These are phyloP conservation scores for Sinocyclocheilus rhinocerous DNA, from an alignment of 2,113 vertebrate genomes.

Conservation along the genomic window DNA sequence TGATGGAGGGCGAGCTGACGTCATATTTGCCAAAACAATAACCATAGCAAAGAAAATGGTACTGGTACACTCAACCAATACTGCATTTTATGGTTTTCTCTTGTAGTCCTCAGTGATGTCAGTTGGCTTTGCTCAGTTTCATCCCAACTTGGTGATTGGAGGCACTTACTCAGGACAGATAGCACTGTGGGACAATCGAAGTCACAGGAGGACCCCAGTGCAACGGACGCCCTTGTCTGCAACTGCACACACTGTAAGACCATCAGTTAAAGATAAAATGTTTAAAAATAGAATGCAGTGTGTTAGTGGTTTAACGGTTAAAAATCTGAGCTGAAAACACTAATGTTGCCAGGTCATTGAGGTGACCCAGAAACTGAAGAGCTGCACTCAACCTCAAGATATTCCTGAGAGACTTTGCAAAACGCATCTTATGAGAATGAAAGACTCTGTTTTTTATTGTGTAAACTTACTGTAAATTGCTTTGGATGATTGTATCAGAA, in stretches of 20 bases:
- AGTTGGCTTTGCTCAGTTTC: constrained; percentile 87
- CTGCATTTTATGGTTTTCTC: constrained; percentile 31
- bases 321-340: neutral
- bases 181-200: constrained; percentile 88
- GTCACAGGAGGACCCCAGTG: constrained; percentile 83
- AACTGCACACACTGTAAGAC: constrained; percentile 83
- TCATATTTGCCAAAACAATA: neutral
- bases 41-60: neutral
- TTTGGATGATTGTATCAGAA: neutral
- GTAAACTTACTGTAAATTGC: constrained; percentile 15
- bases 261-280: neutral
- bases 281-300: neutral
- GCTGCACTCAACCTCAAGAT: neutral
- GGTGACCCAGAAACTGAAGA: constrained; percentile 5
- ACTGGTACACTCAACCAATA: neutral
- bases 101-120: constrained; percentile 88
- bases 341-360: neutral
- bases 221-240: constrained; percentile 86
- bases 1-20: neutral
- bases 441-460: neutral
- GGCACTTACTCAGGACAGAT: constrained; percentile 89
- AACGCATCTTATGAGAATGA: neutral
- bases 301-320: neutral
- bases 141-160: constrained; percentile 86
- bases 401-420: neutral